phyloP scores from a whole-genome alignment of 1,140 invertebrate species.

The Lepidotrigona ventralis region DNA sequence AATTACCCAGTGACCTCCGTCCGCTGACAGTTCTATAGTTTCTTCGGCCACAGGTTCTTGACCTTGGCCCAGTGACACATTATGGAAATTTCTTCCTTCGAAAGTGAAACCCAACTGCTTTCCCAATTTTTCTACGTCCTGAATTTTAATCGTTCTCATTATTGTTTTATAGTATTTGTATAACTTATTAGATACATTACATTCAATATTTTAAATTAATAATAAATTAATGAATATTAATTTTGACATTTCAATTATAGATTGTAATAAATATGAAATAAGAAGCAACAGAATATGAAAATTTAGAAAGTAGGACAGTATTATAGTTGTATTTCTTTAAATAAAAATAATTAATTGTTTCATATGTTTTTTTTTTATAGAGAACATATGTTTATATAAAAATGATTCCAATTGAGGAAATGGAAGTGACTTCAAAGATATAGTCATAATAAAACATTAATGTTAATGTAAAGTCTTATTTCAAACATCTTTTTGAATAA shows the following conservation, averaged over 20 bases:
- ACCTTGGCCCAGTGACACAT: constrained; percentile 96
- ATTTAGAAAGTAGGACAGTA: not conserved
- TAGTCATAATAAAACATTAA: no score
- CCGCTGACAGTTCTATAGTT: constrained; percentile 89
- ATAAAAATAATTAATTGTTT: not conserved
- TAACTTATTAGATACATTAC: not conserved
- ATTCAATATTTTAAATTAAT: no score
- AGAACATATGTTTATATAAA: no score
- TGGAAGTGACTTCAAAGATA: no score
- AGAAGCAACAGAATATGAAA: not conserved
- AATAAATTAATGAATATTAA: no score
- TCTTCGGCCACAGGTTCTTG: constrained; percentile 95
- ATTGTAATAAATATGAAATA: not conserved
- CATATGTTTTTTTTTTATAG: no score
- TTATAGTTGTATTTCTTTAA: not conserved
- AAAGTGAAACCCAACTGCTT: constrained; percentile 90
- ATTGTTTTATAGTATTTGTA: not conserved
- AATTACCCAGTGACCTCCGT: constrained; percentile 95
- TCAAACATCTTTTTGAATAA: no score
- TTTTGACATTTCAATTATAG: no score
- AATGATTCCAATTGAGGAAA: no score
- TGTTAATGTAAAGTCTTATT: no score
- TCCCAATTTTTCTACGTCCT: constrained; percentile 91
- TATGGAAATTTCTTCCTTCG: constrained; percentile 93
- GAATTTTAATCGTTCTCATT: not conserved